Evolutionary conservation across 2,888 invertebrate genomes (phyloP).

Genomic region (Hypselothyrea guttata): DNA sequence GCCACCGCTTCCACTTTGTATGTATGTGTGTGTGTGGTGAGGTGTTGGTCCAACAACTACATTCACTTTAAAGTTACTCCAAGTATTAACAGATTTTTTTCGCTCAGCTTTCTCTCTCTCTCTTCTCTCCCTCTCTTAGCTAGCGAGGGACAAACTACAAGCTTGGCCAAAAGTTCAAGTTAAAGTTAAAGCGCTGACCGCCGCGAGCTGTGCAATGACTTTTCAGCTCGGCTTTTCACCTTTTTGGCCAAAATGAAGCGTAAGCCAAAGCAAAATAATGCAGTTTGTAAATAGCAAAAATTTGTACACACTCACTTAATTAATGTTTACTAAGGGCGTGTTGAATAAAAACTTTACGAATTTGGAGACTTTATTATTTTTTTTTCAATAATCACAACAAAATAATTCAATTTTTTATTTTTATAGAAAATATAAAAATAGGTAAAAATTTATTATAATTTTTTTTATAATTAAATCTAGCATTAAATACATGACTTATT

Average conservation of each 20-base stretch:
- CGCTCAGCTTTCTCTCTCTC: background rate
- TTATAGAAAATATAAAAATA: no score
- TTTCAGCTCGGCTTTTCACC: slow-evolving; percentile 53
- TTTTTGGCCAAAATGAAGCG: slow-evolving; percentile 23
- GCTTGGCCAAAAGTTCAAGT: slow-evolving; percentile 54
- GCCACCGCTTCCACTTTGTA: slow-evolving; percentile 16
- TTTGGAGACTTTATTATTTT: no score
- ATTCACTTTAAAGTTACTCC: slow-evolving; percentile 21
- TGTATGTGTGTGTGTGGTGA: no score
- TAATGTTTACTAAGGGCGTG: no score
- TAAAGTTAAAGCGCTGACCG: slow-evolving; percentile 48
- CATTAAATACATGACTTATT: no score
- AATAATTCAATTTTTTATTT: no score
- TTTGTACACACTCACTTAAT: slow-evolving; percentile 4
- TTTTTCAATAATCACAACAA: no score
- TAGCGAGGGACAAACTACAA: slow-evolving; percentile 15
- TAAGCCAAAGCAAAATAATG: background rate
- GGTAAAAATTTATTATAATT: no score
- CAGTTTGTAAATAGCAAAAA: no score
- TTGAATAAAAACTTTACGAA: no score
- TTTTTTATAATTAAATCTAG: no score
- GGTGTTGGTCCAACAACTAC: background rate
- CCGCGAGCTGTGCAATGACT: slow-evolving; percentile 42
- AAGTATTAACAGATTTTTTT: slow-evolving; percentile 23
- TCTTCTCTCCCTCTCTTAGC: slow-evolving; percentile 2